Evolutionary conservation across 2,113 vertebrate species (phyloP).

Genomic region (Pangasianodon gigas): DNA sequence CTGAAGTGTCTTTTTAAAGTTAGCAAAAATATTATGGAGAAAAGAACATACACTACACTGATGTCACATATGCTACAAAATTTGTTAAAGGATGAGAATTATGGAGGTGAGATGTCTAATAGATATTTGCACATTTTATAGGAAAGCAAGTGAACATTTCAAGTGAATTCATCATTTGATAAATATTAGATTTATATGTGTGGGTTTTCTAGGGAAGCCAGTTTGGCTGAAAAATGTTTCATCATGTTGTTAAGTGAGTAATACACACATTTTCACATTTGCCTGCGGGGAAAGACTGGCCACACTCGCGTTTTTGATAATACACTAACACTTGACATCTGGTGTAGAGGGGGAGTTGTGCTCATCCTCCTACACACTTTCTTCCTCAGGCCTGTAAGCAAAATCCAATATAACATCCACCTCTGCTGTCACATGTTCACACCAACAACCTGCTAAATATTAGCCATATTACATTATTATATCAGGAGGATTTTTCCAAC

Average conservation of each 20-base stretch:
- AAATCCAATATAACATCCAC: conserved; percentile 67
- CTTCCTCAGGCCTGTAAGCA: conserved; percentile 69
- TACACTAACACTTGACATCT: conserved; percentile 65
- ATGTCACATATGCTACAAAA: not conserved
- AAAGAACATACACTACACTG: not conserved
- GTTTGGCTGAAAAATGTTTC: conserved; percentile 29
- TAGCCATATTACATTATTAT: conserved; percentile 55
- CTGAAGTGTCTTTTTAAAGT: not conserved
- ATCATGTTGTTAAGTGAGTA: conserved; percentile 36
- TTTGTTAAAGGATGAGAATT: not conserved
- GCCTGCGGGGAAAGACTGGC: conserved; percentile 46
- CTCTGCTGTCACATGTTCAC: conserved; percentile 60
- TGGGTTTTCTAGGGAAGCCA: conserved; percentile 22
- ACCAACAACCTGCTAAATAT: conserved; percentile 61
- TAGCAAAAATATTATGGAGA: not conserved
- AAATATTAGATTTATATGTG: not conserved
- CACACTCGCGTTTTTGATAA: conserved; percentile 57
- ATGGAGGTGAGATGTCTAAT: not conserved
- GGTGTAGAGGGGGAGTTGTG: conserved; percentile 63
- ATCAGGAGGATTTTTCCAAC: conserved; percentile 15
- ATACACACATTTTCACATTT: conserved; percentile 36
- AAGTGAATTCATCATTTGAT: not conserved
- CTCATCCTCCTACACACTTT: conserved; percentile 67
- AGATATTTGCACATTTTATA: not conserved
- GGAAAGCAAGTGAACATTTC: not conserved